phyloP scores from a whole-genome alignment of 2,797 vertebrate species.

The Falco novaeseelandiae region DNA sequence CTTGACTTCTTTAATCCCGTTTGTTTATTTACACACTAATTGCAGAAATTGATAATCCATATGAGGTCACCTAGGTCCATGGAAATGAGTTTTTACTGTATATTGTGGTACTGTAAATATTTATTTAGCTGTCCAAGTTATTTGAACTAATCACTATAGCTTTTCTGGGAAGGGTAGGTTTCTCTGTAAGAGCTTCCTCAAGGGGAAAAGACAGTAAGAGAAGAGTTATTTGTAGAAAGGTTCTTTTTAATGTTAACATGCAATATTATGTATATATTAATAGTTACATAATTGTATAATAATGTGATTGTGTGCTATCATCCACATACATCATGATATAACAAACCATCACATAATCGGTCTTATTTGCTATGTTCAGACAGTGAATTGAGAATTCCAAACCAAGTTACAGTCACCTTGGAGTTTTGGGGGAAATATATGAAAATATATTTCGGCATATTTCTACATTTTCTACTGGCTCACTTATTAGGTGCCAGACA shows the following conservation, averaged over 20 bases:
- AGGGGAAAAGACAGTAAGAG: background rate
- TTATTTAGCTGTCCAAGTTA: constrained; percentile 35
- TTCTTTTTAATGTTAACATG: background rate
- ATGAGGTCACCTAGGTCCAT: constrained; percentile 1
- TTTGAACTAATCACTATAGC: background rate
- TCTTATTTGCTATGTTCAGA: background rate
- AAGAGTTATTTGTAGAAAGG: background rate
- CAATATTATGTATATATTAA: background rate
- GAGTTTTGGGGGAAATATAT: background rate
- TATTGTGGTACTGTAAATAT: constrained; percentile 51
- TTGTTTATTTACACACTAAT: constrained; percentile 50
- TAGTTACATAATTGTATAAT: background rate
- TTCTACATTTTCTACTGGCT: background rate
- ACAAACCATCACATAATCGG: background rate
- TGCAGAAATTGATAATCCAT: constrained; percentile 63
- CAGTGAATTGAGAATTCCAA: background rate
- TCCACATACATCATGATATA: background rate
- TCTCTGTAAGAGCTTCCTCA: background rate
- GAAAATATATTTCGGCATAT: background rate
- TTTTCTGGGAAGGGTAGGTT: constrained; percentile 8
- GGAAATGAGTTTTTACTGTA: constrained; percentile 47
- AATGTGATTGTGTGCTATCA: background rate
- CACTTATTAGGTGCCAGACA: background rate
- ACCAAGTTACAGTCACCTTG: background rate
- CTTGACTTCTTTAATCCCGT: constrained; percentile 51